Base-by-base conservation (phyloP, 1,140 invertebrate species). In the Eciton burchellii region DNA sequence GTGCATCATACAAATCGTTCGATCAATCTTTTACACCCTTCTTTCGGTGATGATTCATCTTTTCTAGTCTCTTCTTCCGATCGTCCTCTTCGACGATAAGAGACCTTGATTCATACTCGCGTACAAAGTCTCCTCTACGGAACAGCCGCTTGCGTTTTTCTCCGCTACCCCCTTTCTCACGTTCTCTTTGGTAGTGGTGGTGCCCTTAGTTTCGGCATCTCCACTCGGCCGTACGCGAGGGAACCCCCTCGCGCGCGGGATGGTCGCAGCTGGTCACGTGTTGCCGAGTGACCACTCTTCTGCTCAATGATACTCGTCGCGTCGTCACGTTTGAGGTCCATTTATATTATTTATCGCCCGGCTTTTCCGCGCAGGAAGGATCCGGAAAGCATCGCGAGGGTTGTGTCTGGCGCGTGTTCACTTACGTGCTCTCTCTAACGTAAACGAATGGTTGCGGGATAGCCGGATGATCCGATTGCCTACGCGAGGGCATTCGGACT, bases 291-390 rank as follows among this genome's bases (percentile, higher is more conserved):
- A 72, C 85, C 79, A 59, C 65, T 73, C 63, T 68, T 49, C 35
- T 45, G 2, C 57, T 85, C 52, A n/a, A 81, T 73, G 77, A 81
- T 73, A 65, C 47, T 74, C 43, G 62, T 71, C 85, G 71, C 65
- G 45, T 86, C 68, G 81, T 70, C 85, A 86, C 79, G 70, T 86
- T 74, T 59, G 84, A 66, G 68, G 71, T 59, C 84, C 84, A 76
- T 86, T 86, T 86, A 76, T 76, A 86, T 86, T 66, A 59, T 85
- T 86, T 86, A 86, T 83, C 49, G 63, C 6, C 56, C 45, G 47
- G 49, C 49, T 86, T 62, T 43, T 65, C 85, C 29, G 41, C 14
- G 62, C 57, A 35, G 74, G 52, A 57, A 70, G 56, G 49, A 19
- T 45, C 49, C 63, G 74, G 21, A 56, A 70, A 49, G 41, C 74